These are phyloP conservation scores for Sphenopsis melanotis DNA, from an alignment of 2,797 vertebrate species.

Conservation along the genomic window DNA sequence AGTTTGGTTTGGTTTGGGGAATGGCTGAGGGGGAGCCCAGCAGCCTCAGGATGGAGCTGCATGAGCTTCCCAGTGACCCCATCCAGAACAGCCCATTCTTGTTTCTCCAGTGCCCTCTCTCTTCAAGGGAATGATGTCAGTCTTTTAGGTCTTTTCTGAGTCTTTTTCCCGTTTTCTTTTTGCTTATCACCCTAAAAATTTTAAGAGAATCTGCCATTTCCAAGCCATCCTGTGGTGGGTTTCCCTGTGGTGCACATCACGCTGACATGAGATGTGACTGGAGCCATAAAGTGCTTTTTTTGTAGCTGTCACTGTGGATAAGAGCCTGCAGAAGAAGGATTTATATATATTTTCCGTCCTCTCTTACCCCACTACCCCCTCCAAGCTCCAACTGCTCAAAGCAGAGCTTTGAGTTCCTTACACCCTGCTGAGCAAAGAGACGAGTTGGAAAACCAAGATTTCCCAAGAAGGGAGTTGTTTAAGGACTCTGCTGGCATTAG, in stretches of 20 bases:
- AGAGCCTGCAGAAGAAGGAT: not conserved
- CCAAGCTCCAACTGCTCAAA: not conserved
- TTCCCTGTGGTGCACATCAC: not conserved
- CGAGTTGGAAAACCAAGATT: not conserved
- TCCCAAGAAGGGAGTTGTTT: not conserved
- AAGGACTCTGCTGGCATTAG: not conserved
- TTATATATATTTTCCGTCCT: not conserved
- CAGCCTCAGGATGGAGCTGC: not conserved
- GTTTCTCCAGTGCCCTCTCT: not conserved
- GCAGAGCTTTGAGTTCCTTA: not conserved
- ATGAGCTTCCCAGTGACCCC: not conserved
- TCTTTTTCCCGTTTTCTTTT: not conserved
- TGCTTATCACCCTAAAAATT: not conserved
- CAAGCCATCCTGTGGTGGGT: not conserved
- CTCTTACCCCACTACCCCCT: not conserved
- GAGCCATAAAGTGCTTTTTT: slow-evolving; percentile 13
- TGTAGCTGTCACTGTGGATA: not conserved
- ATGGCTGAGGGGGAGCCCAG: not conserved
- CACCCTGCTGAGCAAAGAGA: not conserved
- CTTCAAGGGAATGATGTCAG: not conserved
- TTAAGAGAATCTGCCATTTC: not conserved
- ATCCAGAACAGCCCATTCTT: not conserved
- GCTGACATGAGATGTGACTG: not conserved
- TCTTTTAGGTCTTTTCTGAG: not conserved
- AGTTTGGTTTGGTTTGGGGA: not conserved